Conservation (phyloP, 2,113 vertebrate genomes). For the Petrocephalus zakoni region DNA sequence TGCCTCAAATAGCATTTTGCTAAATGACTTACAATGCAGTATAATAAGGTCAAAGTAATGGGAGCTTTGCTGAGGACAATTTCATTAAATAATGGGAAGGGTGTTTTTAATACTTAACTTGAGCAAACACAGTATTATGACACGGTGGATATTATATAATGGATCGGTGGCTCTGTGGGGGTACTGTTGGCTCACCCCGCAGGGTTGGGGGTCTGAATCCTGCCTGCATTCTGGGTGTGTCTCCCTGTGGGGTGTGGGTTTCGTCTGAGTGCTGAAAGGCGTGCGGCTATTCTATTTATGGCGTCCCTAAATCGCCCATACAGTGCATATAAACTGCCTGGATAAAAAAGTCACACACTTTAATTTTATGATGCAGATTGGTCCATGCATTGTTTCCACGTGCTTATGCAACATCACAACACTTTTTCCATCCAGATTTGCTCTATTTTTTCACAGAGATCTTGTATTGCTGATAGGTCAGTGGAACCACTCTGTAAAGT, state of each 20-base stretch:
- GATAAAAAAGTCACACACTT: too few relatives aligned
- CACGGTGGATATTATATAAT: not conserved
- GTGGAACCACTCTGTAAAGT: too few relatives aligned
- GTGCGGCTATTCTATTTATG: not conserved
- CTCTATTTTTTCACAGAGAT: too few relatives aligned
- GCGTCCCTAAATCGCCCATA: not conserved
- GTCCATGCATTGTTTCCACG: too few relatives aligned
- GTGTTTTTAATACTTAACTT: not conserved
- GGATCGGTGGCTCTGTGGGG: not conserved
- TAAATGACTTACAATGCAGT: conserved; percentile 32
- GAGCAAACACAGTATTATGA: not conserved
- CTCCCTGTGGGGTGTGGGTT: not conserved
- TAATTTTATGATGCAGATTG: too few relatives aligned
- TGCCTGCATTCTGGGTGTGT: not conserved
- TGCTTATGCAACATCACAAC: too few relatives aligned
- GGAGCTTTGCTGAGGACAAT: not conserved
- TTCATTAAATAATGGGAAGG: not conserved
- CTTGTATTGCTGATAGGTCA: too few relatives aligned
- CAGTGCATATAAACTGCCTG: too few relatives aligned
- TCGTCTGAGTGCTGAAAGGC: not conserved
- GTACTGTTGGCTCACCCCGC: not conserved
- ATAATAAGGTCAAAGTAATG: conserved; percentile 5
- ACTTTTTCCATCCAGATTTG: too few relatives aligned
- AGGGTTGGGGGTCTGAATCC: not conserved
- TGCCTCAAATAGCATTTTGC: conserved; percentile 33